Conservation (phyloP, 2,797 vertebrate species). For the Malacoraja senta region DNA sequence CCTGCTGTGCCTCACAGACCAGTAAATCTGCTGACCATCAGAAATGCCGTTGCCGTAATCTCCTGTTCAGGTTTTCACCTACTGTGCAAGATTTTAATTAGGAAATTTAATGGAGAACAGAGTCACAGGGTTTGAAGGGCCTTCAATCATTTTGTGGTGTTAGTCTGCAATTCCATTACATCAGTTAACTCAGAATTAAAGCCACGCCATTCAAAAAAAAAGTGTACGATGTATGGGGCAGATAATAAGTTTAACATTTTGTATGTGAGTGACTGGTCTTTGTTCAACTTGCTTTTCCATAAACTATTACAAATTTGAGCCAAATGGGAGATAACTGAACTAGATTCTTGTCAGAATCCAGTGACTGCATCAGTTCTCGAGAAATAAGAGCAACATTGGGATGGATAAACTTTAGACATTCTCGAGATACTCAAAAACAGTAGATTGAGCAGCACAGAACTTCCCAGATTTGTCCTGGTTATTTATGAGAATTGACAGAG, state of each 20-base stretch:
- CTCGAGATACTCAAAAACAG: neutral
- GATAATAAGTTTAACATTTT: neutral
- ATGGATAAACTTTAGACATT: neutral
- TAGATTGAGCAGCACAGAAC: neutral
- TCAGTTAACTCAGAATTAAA: neutral
- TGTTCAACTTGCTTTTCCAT: neutral
- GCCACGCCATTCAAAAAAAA: neutral
- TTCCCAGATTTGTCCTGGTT: too few species aligned
- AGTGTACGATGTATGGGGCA: neutral
- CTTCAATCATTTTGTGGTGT: neutral
- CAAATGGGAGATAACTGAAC: neutral
- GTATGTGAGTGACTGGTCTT: neutral
- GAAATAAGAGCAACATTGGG: neutral
- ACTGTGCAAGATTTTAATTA: constrained; percentile 31
- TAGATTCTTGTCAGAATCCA: too few species aligned
- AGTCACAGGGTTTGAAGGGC: neutral
- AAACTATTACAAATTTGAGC: neutral
- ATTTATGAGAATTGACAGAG: too few species aligned
- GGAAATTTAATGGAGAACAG: constrained; percentile 1
- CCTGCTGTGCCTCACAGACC: neutral
- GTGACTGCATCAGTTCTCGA: neutral
- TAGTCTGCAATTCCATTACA: neutral
- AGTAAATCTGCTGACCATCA: constrained; percentile 30
- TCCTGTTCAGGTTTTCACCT: constrained; percentile 1
- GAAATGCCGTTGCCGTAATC: neutral